These are phyloP conservation scores for Corythaeola cristata DNA, from an alignment of 2,113 vertebrate genomes.

Conservation along the genomic window DNA sequence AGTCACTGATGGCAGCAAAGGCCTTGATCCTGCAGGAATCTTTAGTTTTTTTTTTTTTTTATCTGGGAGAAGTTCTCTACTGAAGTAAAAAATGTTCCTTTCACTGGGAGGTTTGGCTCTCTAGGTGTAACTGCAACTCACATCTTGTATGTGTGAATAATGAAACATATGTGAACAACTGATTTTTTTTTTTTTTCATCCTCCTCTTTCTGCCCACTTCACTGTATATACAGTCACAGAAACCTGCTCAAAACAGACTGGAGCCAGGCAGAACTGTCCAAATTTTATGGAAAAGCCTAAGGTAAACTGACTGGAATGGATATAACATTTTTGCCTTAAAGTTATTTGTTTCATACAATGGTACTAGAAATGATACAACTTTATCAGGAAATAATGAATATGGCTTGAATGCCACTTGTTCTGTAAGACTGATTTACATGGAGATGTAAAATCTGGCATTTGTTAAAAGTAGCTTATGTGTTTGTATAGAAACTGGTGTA, in stretches of 20 bases:
- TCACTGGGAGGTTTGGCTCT: not conserved
- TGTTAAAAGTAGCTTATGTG: not conserved
- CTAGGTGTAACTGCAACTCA: not conserved
- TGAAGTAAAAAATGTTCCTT: not conserved
- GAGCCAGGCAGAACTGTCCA: slow-evolving; percentile 13
- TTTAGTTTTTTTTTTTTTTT: not conserved
- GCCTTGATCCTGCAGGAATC: not conserved
- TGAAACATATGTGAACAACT: not conserved
- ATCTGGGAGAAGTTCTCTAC: not conserved
- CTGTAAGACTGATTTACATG: not conserved
- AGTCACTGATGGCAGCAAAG: not conserved
- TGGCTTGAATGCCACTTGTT: not conserved
- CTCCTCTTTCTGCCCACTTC: not conserved
- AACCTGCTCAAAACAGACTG: slow-evolving; percentile 42
- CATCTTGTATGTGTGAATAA: not conserved
- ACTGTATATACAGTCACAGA: slow-evolving; percentile 52
- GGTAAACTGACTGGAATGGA: slow-evolving; percentile 54
- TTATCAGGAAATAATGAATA: not conserved
- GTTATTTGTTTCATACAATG: not conserved
- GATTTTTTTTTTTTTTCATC: not conserved
- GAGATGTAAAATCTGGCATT: not conserved
- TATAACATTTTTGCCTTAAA: not conserved
- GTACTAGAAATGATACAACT: not conserved
- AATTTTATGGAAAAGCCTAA: slow-evolving; percentile 43
- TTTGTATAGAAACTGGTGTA: not conserved